A percentile compares a stretch with the other conserved stretches of the same genome.
Evolutionary conservation across 1,140 invertebrate species (phyloP).

Genomic region (Zelostemma sp.): DNA sequence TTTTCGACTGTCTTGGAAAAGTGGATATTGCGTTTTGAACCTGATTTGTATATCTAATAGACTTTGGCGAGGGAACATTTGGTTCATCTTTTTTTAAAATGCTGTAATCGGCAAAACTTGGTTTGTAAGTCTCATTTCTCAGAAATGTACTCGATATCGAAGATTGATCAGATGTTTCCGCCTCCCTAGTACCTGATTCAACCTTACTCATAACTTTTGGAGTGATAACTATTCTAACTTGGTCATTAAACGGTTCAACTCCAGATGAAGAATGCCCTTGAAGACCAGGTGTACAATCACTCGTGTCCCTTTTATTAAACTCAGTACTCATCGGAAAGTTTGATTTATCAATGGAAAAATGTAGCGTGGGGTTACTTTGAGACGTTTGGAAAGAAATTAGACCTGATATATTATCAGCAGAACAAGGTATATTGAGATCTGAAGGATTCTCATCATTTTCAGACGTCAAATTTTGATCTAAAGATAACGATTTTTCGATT

Average conservation of each 20-base stretch:
- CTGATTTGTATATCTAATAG: background rate
- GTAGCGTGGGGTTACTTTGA: constrained; percentile 3
- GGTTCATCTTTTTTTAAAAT: no score
- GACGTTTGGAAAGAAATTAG: constrained; percentile 35
- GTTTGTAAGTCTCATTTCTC: no score
- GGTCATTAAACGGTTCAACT: constrained; percentile 19
- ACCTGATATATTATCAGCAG: constrained; percentile 47
- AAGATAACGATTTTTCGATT: constrained; percentile 7
- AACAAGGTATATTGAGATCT: constrained; percentile 41
- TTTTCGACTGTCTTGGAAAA: constrained; percentile 28
- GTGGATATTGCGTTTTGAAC: constrained; percentile 6
- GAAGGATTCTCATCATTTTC: background rate
- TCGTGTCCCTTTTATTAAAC: background rate
- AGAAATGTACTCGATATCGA: no score
- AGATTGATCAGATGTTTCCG: no score
- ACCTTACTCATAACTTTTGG: constrained; percentile 17
- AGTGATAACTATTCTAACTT: constrained; percentile 45
- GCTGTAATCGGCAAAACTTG: no score
- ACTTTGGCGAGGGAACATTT: background rate
- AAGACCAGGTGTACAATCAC: no score
- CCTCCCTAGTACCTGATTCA: background rate
- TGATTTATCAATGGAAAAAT: background rate
- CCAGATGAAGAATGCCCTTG: no score
- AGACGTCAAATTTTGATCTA: constrained; percentile 2
- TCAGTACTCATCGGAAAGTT: constrained; percentile 7